A percentile compares a stretch with the other conserved stretches of the same genome.
phyloP scores from a whole-genome alignment of 92 coral and sea anemone species.

The Porites rus region DNA sequence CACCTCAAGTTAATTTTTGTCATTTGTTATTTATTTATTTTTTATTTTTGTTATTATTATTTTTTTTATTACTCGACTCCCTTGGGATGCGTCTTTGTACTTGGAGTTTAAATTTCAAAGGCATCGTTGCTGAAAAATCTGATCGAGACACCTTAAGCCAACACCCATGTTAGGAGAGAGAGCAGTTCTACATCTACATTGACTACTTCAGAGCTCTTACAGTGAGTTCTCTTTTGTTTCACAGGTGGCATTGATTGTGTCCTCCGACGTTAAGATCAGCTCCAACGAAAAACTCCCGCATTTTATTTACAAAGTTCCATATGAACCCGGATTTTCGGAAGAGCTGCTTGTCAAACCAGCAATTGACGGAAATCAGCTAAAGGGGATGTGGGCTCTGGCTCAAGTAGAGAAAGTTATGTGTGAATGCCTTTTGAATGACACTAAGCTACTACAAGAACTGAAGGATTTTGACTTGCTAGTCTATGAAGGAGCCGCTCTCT shows the following conservation, averaged over 20 bases:
- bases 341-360: not conserved
- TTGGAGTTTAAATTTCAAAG: no score
- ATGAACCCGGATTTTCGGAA: not conserved
- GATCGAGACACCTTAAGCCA: no score
- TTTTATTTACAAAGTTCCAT: slow-evolving; percentile 6
- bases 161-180: no score
- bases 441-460: slow-evolving; percentile 13
- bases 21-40: no score
- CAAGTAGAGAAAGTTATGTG: not conserved
- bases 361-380: not conserved
- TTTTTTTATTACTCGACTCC: no score
- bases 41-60: no score
- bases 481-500: not conserved
- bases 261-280: not conserved
- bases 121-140: no score
- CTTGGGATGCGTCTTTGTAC: no score
- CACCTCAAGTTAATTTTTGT: no score
- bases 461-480: slow-evolving; percentile 17
- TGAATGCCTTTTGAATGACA: slow-evolving; percentile 9
- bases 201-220: not conserved
- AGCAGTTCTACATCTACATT: not conserved
- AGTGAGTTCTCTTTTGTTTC: not conserved
- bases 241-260: slow-evolving; percentile 7
- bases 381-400: not conserved
- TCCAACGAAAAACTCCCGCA: slow-evolving; percentile 10